Conservation (phyloP, 2,888 invertebrate genomes). For the Ellobium chinense region DNA sequence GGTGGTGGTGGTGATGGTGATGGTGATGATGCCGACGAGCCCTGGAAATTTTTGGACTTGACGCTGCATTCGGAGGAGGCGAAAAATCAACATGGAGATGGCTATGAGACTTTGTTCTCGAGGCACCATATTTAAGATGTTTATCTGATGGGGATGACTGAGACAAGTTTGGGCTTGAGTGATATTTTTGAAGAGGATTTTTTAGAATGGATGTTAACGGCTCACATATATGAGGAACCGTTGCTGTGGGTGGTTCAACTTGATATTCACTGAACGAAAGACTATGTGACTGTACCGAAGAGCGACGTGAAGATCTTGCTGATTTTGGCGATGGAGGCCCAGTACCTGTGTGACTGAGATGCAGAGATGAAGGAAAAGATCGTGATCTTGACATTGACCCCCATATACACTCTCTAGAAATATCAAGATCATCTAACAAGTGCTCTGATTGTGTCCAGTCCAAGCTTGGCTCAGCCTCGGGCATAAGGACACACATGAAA, state of each 20-base stretch:
- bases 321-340: not conserved
- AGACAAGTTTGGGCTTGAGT: not conserved
- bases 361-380: not conserved
- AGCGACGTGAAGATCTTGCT: not conserved
- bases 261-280: too few relatives aligned
- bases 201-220: not conserved
- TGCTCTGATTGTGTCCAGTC: slow-evolving; percentile 56
- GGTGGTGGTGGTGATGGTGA: not conserved
- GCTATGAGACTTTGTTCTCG: not conserved
- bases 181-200: not conserved
- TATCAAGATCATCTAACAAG: slow-evolving; percentile 29
- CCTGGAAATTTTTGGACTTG: not conserved
- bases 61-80: not conserved
- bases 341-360: not conserved
- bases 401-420: slow-evolving; percentile 14
- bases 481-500: slow-evolving; percentile 74
- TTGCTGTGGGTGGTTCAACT: too few relatives aligned
- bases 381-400: not conserved
- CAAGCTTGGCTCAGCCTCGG: slow-evolving; percentile 68
- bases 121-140: not conserved
- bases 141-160: not conserved
- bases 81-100: not conserved
- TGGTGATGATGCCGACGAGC: not conserved
- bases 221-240: not conserved
- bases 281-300: too few relatives aligned